Conservation (phyloP, 1,140 invertebrate genomes). For the Marisa cornuarietis region DNA sequence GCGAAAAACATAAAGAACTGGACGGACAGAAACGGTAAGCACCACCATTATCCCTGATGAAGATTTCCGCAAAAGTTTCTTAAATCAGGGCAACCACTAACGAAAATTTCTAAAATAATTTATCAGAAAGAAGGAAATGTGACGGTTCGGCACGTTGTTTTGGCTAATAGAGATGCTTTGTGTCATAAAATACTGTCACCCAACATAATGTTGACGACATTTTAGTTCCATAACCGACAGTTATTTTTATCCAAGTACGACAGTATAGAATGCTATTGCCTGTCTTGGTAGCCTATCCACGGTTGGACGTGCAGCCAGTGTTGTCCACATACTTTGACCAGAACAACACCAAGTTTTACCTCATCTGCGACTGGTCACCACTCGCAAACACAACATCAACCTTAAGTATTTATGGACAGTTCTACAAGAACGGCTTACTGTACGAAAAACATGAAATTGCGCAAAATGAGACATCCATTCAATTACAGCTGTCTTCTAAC, state of each 20-base stretch:
- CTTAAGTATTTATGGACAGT: conserved; percentile 29
- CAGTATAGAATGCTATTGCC: not conserved
- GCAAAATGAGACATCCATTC: conserved; percentile 25
- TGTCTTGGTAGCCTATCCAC: conserved; percentile 24
- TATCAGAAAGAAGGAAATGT: too few relatives aligned
- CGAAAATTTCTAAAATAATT: not conserved
- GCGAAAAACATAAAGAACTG: conserved; percentile 32
- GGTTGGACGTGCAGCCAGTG: conserved; percentile 14
- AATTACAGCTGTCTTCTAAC: conserved; percentile 13
- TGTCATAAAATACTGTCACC: too few relatives aligned
- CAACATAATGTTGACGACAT: too few relatives aligned
- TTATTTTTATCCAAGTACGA: not conserved
- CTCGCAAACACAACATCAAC: conserved; percentile 17
- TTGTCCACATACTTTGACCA: conserved; percentile 23
- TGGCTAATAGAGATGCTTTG: too few relatives aligned
- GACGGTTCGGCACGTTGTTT: too few relatives aligned
- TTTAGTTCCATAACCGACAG: too few relatives aligned
- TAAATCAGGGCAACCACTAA: too few relatives aligned
- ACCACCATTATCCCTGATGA: not conserved
- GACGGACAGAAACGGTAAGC: conserved; percentile 44
- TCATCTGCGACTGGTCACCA: conserved; percentile 33
- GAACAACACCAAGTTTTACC: conserved; percentile 25
- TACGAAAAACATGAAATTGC: conserved; percentile 8
- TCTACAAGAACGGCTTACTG: conserved; percentile 25
- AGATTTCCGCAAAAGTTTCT: too few relatives aligned